Conservation (phyloP, 2,797 vertebrate species). For the Pygocentrus nattereri region DNA sequence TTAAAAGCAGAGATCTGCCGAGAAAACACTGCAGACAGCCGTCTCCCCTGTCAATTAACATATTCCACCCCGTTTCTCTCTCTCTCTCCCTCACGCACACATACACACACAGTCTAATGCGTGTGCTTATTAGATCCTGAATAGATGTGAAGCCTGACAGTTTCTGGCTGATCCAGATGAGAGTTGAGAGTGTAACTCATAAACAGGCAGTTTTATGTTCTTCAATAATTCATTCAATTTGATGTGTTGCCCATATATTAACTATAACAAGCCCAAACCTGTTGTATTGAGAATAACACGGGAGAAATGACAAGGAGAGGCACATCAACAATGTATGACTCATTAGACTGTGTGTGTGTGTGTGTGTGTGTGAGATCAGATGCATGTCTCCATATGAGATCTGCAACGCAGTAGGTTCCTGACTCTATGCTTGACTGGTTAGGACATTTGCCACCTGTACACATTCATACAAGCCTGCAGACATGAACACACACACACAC, state of each 20-base stretch:
- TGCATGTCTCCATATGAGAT: slow-evolving; percentile 44
- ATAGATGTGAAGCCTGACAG: slow-evolving; percentile 36
- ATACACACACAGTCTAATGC: slow-evolving; percentile 25
- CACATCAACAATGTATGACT: slow-evolving; percentile 45
- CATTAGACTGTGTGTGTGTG: slow-evolving; percentile 35
- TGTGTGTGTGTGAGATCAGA: slow-evolving; percentile 24
- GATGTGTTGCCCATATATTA: slow-evolving; percentile 60
- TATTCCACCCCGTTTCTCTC: slow-evolving; percentile 19
- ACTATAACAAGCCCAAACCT: slow-evolving; percentile 57
- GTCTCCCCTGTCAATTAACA: slow-evolving; percentile 38
- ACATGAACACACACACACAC: neutral
- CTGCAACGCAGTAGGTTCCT: slow-evolving; percentile 41
- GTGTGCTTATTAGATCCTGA: slow-evolving; percentile 39
- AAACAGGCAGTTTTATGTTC: slow-evolving; percentile 53
- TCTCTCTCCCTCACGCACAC: slow-evolving; percentile 7
- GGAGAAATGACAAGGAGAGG: slow-evolving; percentile 41
- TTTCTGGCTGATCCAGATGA: slow-evolving; percentile 24
- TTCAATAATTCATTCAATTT: slow-evolving; percentile 64
- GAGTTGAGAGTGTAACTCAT: slow-evolving; percentile 40
- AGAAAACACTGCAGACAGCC: slow-evolving; percentile 16
- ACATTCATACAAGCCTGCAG: slow-evolving; percentile 4
- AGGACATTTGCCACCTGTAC: slow-evolving; percentile 44
- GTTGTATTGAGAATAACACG: slow-evolving; percentile 52
- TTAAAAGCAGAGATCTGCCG: slow-evolving; percentile 31
- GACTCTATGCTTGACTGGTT: slow-evolving; percentile 38